Percentiles rank a stretch among this genome's conserved stretches.
Evolutionary conservation across 2,797 vertebrate species (phyloP).

Genomic region (Miichthys miiuy): DNA sequence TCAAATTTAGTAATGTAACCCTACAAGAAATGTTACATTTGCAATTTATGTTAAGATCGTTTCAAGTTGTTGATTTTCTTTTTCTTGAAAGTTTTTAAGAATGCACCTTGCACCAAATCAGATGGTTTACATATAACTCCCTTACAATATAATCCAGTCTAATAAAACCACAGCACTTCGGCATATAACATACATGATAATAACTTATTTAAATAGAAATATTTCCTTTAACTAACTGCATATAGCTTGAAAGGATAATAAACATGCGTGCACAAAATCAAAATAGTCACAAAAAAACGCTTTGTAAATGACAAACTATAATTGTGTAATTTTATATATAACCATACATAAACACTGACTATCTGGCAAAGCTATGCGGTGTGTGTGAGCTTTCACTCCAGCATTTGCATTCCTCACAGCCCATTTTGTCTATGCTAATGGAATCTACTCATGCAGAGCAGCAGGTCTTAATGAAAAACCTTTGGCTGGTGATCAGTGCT

Average conservation of each 20-base stretch:
- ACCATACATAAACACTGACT: background rate
- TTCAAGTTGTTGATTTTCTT: background rate
- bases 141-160: background rate
- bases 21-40: too few relatives aligned
- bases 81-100: background rate
- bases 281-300: background rate
- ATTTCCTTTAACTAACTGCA: background rate
- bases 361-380: constrained; percentile 4
- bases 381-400: constrained; percentile 1
- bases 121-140: background rate
- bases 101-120: background rate
- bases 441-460: constrained; percentile 76
- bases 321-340: background rate
- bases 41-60: background rate
- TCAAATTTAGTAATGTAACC: background rate
- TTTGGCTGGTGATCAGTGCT: constrained; percentile 78
- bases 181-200: background rate
- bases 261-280: background rate
- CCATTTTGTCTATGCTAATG: constrained; percentile 76
- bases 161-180: background rate
- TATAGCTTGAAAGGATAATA: background rate
- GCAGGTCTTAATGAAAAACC: constrained; percentile 82
- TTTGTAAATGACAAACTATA: background rate
- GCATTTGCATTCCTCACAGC: constrained; percentile 63
- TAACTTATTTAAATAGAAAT: too few relatives aligned